Base-by-base conservation (phyloP, 2,888 invertebrate genomes). In the Ophonus ardosiacus region DNA sequence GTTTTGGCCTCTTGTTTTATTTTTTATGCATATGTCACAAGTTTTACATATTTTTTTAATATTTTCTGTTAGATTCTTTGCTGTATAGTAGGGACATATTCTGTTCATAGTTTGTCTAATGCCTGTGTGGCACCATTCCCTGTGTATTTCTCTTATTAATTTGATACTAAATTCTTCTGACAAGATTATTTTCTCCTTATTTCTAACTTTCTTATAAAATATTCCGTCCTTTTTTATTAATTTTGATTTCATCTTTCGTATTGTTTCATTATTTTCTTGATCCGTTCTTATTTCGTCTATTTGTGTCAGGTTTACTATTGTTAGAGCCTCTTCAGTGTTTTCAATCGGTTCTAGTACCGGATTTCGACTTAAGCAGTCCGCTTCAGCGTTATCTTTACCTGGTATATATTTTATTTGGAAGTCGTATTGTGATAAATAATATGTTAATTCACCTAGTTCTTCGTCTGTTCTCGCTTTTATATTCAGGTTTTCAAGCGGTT, bases 401-500 rank as follows among this genome's bases (percentile, higher is more conserved):
- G 86, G 86, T 56, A 31, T 7, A 82, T 87, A 87, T 87, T 65
- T 87, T 74, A 87, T 82, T 85, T 87, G 57, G 59, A 87, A 86
- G 61, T 87, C 57, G 63, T 85, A 87, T 86, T 88, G n/a, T n/a
- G 87, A 57, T 86, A 87, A 6, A 31, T 31, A 31, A 31, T 31
- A 4, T 0, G 31, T 31, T 31, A 31, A 31, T 31, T 31, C 31
- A 31, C 31, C 31, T 31, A 31, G 6, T 31, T 31, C 31, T 31
- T 31, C 31, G 59, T 86, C 86, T 78, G 85, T 85, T 78, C 85
- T 85, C 24, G 81, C 63, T 86, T 85, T 86, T 63, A 85, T 85
- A 43, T 85, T 86, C 43, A 86, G 31, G 21, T 86, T 86, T 86
- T 86, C 79, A 31, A 86, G 76, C 17, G 88, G 87, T 84, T 88